phyloP scores from a whole-genome alignment of 2,113 vertebrate species.

The Prochilodus magdalenae region DNA sequence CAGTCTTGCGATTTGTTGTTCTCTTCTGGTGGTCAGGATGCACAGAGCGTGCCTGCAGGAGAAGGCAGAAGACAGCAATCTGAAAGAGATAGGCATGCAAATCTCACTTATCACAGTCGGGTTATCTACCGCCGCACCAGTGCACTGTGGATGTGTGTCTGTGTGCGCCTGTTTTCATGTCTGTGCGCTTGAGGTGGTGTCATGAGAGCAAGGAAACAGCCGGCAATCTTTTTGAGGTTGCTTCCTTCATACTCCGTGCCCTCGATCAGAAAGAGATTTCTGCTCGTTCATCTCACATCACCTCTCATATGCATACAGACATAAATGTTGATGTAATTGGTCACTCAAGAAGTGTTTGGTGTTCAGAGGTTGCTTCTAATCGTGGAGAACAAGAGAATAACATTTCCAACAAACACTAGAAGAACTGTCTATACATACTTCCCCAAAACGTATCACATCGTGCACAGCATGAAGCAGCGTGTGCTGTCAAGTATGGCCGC shows the following conservation, averaged over 20 bases:
- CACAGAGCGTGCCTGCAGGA: slow-evolving; percentile 11
- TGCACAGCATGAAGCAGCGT: too few species aligned
- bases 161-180: slow-evolving; percentile 26
- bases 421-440: too few species aligned
- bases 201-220: slow-evolving; percentile 7
- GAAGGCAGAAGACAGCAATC: slow-evolving; percentile 13
- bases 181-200: neutral
- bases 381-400: too few species aligned
- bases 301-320: slow-evolving; percentile 18
- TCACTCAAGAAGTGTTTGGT: too few species aligned
- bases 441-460: too few species aligned
- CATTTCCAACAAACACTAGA: too few species aligned
- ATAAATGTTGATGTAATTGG: neutral
- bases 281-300: slow-evolving; percentile 5
- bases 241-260: slow-evolving; percentile 22
- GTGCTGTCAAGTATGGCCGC: too few species aligned
- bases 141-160: slow-evolving; percentile 17
- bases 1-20: neutral
- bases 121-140: slow-evolving; percentile 39
- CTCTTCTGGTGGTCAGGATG: slow-evolving; percentile 1
- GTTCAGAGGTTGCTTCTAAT: too few species aligned
- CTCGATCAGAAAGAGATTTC: slow-evolving; percentile 16
- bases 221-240: slow-evolving; percentile 20
- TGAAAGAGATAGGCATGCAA: slow-evolving; percentile 35
- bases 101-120: slow-evolving; percentile 45